phyloP scores from a whole-genome alignment of 2,797 vertebrate species.

The Cuculus canorus region DNA sequence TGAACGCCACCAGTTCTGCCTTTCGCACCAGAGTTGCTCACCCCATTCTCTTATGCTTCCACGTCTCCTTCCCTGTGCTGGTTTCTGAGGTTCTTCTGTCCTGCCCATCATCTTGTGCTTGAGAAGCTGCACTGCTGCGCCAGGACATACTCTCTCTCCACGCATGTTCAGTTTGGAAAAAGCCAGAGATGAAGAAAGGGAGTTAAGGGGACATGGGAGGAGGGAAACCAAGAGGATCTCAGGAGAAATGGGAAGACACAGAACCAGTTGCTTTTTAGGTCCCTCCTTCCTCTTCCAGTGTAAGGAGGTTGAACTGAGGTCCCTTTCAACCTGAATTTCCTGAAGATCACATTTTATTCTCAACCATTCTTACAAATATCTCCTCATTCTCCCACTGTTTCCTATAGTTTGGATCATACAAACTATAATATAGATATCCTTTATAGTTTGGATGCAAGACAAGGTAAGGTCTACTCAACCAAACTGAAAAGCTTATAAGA shows the following conservation, averaged over 20 bases:
- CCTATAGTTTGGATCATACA: not conserved
- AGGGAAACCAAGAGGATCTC: not conserved
- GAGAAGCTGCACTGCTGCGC: not conserved
- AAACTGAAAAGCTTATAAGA: not conserved
- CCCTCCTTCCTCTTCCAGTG: not conserved
- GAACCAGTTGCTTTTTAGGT: not conserved
- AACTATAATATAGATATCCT: too few species aligned
- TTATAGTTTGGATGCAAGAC: not conserved
- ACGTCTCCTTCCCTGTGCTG: not conserved
- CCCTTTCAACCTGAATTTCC: not conserved
- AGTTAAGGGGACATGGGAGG: not conserved
- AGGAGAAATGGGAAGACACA: not conserved
- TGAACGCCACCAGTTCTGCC: not conserved
- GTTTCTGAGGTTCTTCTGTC: not conserved
- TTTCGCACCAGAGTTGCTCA: not conserved
- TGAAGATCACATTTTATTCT: not conserved
- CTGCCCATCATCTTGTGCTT: not conserved
- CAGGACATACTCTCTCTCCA: not conserved
- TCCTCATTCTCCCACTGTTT: not conserved
- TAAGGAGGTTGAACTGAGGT: not conserved
- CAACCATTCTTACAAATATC: not conserved
- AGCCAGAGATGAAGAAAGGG: not conserved
- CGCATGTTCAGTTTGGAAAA: not conserved
- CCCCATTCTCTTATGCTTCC: not conserved
- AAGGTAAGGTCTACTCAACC: not conserved